These are phyloP conservation scores for Dicyrtomina minuta DNA, from an alignment of 2,888 invertebrate genomes.

Conservation along the genomic window DNA sequence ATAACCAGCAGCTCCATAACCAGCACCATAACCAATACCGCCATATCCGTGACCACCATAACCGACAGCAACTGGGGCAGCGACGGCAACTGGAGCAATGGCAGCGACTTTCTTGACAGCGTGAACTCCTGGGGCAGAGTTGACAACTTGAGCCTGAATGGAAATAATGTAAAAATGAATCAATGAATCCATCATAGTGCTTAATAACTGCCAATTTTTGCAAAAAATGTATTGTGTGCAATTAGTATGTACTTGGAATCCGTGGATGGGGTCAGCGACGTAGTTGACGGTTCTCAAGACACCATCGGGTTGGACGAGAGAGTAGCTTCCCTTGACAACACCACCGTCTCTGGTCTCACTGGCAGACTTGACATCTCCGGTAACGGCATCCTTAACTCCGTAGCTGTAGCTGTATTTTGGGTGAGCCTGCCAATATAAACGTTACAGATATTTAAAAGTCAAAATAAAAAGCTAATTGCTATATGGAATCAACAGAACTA, in stretches of 20 bases:
- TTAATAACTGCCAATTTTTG: no score
- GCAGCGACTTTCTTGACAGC: constrained; percentile 28
- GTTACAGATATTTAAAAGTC: no score
- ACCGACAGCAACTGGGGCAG: not conserved
- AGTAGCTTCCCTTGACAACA: constrained; percentile 56
- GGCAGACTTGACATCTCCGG: constrained; percentile 62
- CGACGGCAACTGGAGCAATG: constrained; percentile 18
- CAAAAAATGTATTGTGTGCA: no score
- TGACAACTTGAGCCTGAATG: constrained; percentile 30
- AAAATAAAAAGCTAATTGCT: no score
- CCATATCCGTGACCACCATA: not conserved
- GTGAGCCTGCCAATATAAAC: constrained; percentile 57
- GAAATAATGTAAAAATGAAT: not conserved
- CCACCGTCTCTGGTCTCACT: constrained; percentile 55
- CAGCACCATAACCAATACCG: not conserved
- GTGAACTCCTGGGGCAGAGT: constrained; percentile 35
- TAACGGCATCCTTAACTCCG: constrained; percentile 72
- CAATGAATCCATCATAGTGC: not conserved
- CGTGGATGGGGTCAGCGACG: constrained; percentile 56
- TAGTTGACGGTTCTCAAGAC: constrained; percentile 56
- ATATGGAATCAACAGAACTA: no score
- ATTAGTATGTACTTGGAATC: constrained; percentile 56
- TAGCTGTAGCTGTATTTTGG: constrained; percentile 76
- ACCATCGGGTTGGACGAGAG: constrained; percentile 55
- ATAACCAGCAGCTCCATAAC: not conserved